Evolutionary conservation across 2,888 invertebrate genomes (phyloP), one percentile per base, ranked within the genome.

Genomic region (Caenorhabditis zanzibari): DNA sequence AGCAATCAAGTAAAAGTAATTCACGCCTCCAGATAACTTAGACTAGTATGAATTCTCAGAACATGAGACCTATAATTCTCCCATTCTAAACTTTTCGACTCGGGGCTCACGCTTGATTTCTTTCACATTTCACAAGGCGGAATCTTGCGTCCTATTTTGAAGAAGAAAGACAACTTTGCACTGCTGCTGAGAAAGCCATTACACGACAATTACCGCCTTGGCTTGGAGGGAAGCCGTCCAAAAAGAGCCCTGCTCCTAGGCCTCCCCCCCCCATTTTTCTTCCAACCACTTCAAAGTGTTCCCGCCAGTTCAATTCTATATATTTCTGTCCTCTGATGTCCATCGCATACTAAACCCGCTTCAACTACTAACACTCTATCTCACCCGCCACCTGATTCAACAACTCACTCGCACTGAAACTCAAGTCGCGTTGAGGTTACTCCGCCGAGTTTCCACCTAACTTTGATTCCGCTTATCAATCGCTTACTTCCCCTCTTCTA

Each of bases 151-250:
- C 69, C 35, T 41, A 56, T 56, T 64, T 28, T 6, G 10, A 38
- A 38, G 47, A 47, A n/a, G 26, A 54, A 61, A 52, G 49, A 52
- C 49, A 52, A 73, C 28, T 73, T 73, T 44, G 24, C 56, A 64
- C 49, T 41, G 19, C n/a, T n/a, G 44, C 41, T 19, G 49, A 59
- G 68, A 58, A 76, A 68, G 68, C 76, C 32, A 54, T 64, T 63
- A 63, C 71, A 41, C 63, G 28, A 52, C 71, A 64, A 79, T 79
- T 79, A 79, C 64, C 79, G 63, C 63, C 44, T 69, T 41, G 69
- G 76, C 58, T 49, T 75, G 66, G 19, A 35, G 73, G 28, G 59
- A 41, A 19, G 32, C 54, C 52, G 32, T 28, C 72, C 35, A 26
- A 41, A 72, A 59, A 63, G 63, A 49, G 59, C 41, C 28, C 64